Evolutionary conservation across 2,797 vertebrate species (phyloP).

Genomic region (Pelobates cultripes): DNA sequence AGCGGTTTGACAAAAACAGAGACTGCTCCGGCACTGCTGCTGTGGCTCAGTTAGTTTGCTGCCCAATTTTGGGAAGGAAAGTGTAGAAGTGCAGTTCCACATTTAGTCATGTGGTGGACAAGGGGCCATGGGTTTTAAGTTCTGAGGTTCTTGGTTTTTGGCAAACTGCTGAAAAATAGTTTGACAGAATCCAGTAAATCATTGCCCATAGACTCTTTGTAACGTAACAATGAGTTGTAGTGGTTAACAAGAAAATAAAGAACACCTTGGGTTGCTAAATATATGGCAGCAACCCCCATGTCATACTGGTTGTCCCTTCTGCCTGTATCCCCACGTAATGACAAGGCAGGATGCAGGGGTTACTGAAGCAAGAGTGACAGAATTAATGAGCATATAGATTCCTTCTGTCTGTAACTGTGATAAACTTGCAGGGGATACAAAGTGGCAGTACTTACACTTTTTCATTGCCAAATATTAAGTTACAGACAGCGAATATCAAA

Average conservation of each 20-base stretch:
- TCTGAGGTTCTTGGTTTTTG: no score
- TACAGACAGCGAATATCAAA: not conserved
- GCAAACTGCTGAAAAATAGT: no score
- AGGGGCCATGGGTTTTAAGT: no score
- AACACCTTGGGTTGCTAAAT: not conserved
- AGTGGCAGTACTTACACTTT: not conserved
- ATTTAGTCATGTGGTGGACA: no score
- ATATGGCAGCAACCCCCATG: not conserved
- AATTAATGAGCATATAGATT: conserved; percentile 15
- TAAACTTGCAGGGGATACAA: conserved; percentile 16
- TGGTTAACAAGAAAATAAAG: not conserved
- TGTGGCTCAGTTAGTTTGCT: no score
- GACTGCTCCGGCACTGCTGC: no score
- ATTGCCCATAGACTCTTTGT: no score
- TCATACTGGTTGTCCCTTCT: conserved; percentile 23
- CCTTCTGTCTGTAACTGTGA: conserved; percentile 17
- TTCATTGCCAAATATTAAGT: conserved; percentile 17
- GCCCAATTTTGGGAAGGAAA: no score
- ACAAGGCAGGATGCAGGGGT: conserved; percentile 4
- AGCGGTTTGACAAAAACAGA: no score
- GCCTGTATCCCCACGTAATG: conserved; percentile 12
- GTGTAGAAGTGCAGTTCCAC: no score
- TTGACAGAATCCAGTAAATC: no score
- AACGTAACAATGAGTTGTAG: no score
- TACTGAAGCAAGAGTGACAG: conserved; percentile 12